Evolutionary conservation across 2,888 invertebrate species (phyloP).

Genomic region (Chymomyza procnemis): DNA sequence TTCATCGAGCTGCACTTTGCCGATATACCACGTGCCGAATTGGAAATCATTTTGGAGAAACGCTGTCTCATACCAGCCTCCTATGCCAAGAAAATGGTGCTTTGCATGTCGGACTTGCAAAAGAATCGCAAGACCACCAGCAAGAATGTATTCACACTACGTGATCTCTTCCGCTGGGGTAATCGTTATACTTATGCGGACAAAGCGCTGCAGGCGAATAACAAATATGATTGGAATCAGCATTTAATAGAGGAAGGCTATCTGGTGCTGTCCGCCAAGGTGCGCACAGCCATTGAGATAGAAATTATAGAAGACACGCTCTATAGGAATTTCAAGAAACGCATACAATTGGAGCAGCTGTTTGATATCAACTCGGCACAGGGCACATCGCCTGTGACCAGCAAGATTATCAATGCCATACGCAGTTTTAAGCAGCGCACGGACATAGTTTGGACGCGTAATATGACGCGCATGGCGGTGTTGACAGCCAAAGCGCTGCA

Average conservation of each 20-base stretch:
- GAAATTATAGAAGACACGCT: conserved; percentile 88
- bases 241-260: conserved; percentile 98
- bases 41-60: conserved; percentile 92
- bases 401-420: conserved; percentile 84
- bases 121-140: conserved; percentile 89
- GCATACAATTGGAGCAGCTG: conserved; percentile 84
- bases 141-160: conserved; percentile 93
- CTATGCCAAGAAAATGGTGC: conserved; percentile 93
- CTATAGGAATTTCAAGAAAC: conserved; percentile 88
- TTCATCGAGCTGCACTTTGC: conserved; percentile 98
- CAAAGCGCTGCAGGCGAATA: conserved; percentile 80
- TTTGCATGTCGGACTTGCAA: conserved; percentile 94
- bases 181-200: conserved; percentile 91
- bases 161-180: conserved; percentile 98
- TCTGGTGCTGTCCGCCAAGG: conserved; percentile 94
- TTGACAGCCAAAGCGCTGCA: conserved; percentile 90
- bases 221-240: conserved; percentile 96
- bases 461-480: conserved; percentile 90
- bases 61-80: conserved; percentile 92
- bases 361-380: conserved; percentile 85
- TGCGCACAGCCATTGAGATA: conserved; percentile 90
- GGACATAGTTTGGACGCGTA: conserved; percentile 96
- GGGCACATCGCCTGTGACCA: conserved; percentile 85
- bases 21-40: conserved; percentile 92
- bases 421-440: conserved; percentile 80